Conservation (phyloP, 1,140 invertebrate species). For the Octopus bimaculoides region DNA sequence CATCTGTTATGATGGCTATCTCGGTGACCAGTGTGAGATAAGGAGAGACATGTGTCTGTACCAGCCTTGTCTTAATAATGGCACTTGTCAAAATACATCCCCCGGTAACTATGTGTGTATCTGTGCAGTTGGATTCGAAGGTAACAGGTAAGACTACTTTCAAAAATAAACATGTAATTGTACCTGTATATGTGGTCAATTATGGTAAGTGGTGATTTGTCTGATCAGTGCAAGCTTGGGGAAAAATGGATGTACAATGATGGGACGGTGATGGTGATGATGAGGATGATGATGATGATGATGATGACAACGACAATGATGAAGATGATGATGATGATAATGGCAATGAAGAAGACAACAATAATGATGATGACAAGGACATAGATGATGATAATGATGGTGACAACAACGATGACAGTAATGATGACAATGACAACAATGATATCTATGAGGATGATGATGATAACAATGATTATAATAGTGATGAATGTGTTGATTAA, state of each 20-base stretch:
- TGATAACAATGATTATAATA: no score
- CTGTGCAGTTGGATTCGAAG: conserved; percentile 68
- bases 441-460: neutral
- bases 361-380: conserved; percentile 13
- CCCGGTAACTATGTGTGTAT: conserved; percentile 47
- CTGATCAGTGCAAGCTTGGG: conserved; percentile 8
- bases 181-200: conserved; percentile 66
- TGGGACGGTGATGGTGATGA: neutral
- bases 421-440: neutral
- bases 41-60: neutral
- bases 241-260: neutral
- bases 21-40: neutral
- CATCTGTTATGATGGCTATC: conserved; percentile 19
- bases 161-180: conserved; percentile 85
- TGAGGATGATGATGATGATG: conserved; percentile 16
- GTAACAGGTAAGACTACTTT: conserved; percentile 82
- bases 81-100: conserved; percentile 20
- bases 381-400: neutral
- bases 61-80: conserved; percentile 2
- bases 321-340: conserved; percentile 17
- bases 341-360: conserved; percentile 5
- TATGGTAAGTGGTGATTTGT: conserved; percentile 23
- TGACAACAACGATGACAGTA: neutral
- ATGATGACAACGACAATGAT: conserved; percentile 11
- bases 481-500: no score